Evolutionary conservation across 2,888 invertebrate genomes (phyloP).

Genomic region (Chelonus formosanus): DNA sequence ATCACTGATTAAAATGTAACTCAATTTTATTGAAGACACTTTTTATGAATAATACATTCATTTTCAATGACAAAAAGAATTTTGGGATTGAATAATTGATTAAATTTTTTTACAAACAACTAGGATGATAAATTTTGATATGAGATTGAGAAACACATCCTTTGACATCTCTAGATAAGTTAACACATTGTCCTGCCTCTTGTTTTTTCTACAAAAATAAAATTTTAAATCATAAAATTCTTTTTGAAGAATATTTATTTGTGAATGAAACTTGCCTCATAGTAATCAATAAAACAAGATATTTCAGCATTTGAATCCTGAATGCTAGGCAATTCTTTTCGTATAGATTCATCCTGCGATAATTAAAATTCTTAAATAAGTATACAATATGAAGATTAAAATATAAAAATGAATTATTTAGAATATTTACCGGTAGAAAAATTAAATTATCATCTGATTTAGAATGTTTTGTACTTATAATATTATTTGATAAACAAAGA

Average conservation of each 20-base stretch:
- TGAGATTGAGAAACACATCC: conserved; percentile 65
- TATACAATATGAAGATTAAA: not conserved
- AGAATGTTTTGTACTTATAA: no score
- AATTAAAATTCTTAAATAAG: not conserved
- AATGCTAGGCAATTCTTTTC: conserved; percentile 14
- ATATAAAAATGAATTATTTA: not conserved
- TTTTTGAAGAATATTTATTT: no score
- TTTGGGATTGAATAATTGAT: not conserved
- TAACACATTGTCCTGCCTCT: conserved; percentile 62
- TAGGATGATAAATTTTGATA: conserved; percentile 64
- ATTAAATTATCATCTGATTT: no score
- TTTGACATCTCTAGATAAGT: conserved; percentile 58
- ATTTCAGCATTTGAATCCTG: not conserved
- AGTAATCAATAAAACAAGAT: conserved; percentile 35
- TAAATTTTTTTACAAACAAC: conserved; percentile 57
- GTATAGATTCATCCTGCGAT: conserved; percentile 27
- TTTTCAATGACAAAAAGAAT: no score
- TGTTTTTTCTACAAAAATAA: conserved; percentile 46
- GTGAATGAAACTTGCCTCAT: conserved; percentile 30
- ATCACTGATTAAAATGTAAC: no score
- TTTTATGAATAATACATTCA: no score
- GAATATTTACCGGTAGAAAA: not conserved
- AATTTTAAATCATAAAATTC: not conserved
- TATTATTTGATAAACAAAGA: no score
- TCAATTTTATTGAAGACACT: no score